Conservation (phyloP, 2,797 vertebrate genomes). For the Xenentodon cancila region DNA sequence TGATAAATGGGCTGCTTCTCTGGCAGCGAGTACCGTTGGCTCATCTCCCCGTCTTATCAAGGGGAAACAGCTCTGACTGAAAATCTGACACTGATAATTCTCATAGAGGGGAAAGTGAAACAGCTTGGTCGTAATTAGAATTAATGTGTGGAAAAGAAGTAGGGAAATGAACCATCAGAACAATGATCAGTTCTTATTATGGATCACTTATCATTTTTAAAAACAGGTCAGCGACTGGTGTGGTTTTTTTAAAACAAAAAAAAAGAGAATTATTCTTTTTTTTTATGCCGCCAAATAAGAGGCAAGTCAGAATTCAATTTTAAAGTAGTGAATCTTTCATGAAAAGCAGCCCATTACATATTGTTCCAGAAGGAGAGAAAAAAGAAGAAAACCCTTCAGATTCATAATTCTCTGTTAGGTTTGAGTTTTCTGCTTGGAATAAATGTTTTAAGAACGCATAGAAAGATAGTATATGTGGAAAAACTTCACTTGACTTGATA, state of each 20-base stretch:
- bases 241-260: constrained; percentile 15
- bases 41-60: constrained; percentile 46
- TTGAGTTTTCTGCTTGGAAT: neutral
- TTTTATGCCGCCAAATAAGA: constrained; percentile 12
- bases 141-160: constrained; percentile 49
- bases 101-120: constrained; percentile 43
- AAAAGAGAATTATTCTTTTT: constrained; percentile 8
- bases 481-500: neutral
- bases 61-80: constrained; percentile 30
- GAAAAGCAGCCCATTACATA: constrained; percentile 17
- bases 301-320: constrained; percentile 21
- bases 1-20: constrained; percentile 57
- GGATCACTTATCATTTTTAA: constrained; percentile 42
- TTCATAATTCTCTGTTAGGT: constrained; percentile 7
- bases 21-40: constrained; percentile 57
- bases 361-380: constrained; percentile 3
- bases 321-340: constrained; percentile 22
- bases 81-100: constrained; percentile 47
- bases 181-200: constrained; percentile 55
- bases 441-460: neutral
- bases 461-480: neutral
- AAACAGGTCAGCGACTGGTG: constrained; percentile 35
- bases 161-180: constrained; percentile 58
- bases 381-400: neutral
- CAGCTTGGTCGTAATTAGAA: constrained; percentile 59